Percentiles rank a stretch among this genome's conserved stretches.
Conservation (phyloP, 2,888 invertebrate species). For the Heliconius erato region DNA sequence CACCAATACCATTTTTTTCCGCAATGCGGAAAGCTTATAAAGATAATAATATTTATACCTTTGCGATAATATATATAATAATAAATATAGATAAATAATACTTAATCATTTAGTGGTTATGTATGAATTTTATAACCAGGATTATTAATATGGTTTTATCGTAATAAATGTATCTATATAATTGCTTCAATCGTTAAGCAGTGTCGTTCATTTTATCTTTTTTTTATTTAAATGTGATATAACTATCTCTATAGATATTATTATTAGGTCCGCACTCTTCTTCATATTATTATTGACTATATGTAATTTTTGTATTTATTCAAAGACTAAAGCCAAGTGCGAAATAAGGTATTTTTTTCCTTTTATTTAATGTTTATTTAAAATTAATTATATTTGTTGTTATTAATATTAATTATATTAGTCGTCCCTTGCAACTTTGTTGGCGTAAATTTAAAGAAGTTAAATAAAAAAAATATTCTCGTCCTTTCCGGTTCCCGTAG, state of each 20-base stretch:
- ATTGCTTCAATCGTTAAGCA: slow-evolving; percentile 6
- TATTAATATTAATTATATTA: too few species aligned
- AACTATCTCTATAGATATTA: too few species aligned
- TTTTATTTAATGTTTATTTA: too few species aligned
- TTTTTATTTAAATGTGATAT: not conserved
- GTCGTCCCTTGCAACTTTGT: too few species aligned
- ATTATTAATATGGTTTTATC: not conserved
- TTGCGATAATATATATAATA: too few species aligned
- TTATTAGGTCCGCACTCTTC: too few species aligned
- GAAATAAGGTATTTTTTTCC: not conserved
- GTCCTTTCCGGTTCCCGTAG: not conserved
- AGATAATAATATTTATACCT: not conserved
- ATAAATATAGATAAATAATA: not conserved
- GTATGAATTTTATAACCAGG: not conserved
- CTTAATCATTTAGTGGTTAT: not conserved
- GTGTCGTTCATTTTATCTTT: not conserved
- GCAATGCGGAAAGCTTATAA: not conserved
- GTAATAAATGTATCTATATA: slow-evolving; percentile 7
- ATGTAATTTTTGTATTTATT: too few species aligned
- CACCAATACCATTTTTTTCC: not conserved
- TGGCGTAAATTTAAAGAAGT: not conserved
- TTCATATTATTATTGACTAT: too few species aligned
- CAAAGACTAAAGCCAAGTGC: not conserved
- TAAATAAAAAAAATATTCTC: not conserved
- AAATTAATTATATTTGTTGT: too few species aligned